phyloP scores from a whole-genome alignment of 2,888 invertebrate genomes.

The Zygothrica quintamaculata region DNA sequence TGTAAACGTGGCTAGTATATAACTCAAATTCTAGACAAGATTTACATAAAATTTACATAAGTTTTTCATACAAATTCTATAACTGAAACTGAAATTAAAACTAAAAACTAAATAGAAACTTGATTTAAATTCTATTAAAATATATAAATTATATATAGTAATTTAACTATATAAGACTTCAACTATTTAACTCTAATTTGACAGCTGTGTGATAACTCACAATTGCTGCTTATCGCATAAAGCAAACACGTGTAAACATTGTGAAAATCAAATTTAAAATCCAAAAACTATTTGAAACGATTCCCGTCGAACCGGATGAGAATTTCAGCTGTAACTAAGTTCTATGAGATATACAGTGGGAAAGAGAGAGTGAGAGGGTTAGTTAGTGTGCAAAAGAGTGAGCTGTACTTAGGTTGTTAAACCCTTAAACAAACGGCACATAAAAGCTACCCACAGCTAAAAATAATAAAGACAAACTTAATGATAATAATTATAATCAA shows the following conservation, averaged over 20 bases:
- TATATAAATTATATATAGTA: no score
- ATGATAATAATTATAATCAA: slow-evolving; percentile 18
- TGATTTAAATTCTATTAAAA: no score
- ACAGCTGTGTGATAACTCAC: no score
- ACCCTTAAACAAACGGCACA: slow-evolving; percentile 44
- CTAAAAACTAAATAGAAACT: no score
- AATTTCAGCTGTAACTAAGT: slow-evolving; percentile 4
- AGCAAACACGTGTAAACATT: slow-evolving; percentile 25
- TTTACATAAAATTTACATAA: no score
- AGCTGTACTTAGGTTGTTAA: slow-evolving; percentile 45
- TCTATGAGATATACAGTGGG: background rate
- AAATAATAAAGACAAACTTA: slow-evolving; percentile 19
- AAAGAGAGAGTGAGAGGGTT: slow-evolving; percentile 8
- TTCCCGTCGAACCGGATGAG: slow-evolving; percentile 53
- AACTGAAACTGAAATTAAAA: no score
- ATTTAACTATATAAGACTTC: no score
- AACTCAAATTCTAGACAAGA: no score
- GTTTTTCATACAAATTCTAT: no score
- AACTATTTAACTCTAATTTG: no score
- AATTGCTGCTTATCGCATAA: background rate
- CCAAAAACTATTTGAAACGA: slow-evolving; percentile 17
- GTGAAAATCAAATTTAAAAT: background rate
- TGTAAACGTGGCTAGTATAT: no score
- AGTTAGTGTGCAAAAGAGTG: no score
- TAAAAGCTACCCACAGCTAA: slow-evolving; percentile 12